Evolutionary conservation across 2,888 invertebrate species (phyloP), one percentile per base, ranked within the genome.

Genomic region (Seira sanloemensis): DNA sequence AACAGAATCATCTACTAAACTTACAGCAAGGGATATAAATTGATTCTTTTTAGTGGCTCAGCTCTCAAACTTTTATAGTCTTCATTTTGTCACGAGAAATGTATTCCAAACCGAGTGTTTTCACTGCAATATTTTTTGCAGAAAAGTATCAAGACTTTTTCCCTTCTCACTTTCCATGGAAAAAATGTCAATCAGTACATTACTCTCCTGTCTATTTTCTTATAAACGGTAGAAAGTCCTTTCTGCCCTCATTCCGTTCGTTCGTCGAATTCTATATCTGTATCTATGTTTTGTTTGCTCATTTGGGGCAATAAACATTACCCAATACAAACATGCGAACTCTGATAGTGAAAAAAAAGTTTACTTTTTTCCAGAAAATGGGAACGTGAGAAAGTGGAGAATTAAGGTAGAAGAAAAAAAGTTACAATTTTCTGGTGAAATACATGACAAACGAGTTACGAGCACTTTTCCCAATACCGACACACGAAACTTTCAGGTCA

Each of bases 271-370:
- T n/a, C n/a, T n/a, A n/a, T n/a, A n/a, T n/a, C n/a, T n/a, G n/a
- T n/a, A n/a, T n/a, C n/a, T n/a, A n/a, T 25, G 46, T 71, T 66
- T 62, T 82, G 68, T 77, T 82, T 82, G 82, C 82, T 82, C 77
- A 82, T 77, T 82, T 77, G 46, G 73, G 68, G 62, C 71, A 82
- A 82, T 82, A 82, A 82, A 77, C 82, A 82, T 82, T 82, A 82
- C 76, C 72, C 73, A 82, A 77, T 72, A 82, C 65, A 82, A 82
- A 82, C 77, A 77, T 67, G 25, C 5, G 16, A 50, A 50, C 50
- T 7, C 2, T 50, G 5, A n/a, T 50, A n/a, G 50, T 18, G 50
- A 50, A 50, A 50, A n/a, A 37, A 50, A 50, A 50, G 50, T 50
- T n/a, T n/a, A 50, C 50, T 50, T 50, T 50, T 50, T 50, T 12